Percentiles rank a stretch among this genome's conserved stretches.
phyloP scores from a whole-genome alignment of 2,888 invertebrate genomes.

The Ptychoptera contaminata region DNA sequence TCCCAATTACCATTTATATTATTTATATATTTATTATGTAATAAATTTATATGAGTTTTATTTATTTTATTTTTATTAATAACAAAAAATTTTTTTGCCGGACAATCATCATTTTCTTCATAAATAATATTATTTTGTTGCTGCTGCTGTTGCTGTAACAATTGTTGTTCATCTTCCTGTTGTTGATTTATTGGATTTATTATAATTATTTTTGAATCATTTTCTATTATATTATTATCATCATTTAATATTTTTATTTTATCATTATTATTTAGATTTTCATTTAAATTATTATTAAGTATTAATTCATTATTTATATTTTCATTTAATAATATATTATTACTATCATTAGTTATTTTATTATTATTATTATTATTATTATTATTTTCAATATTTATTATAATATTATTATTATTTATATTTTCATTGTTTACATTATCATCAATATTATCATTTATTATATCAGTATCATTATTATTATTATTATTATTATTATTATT shows the following conservation, averaged over 20 bases:
- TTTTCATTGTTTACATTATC: not conserved
- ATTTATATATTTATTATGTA: constrained; percentile 38
- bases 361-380: not conserved
- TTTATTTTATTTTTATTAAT: constrained; percentile 25
- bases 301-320: not conserved
- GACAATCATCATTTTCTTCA: constrained; percentile 21
- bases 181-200: not conserved
- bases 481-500: not conserved
- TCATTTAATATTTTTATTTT: too few species aligned
- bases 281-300: not conserved
- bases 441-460: not conserved
- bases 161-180: not conserved
- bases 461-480: not conserved
- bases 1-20: constrained; percentile 44
- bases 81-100: constrained; percentile 22
- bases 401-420: not conserved
- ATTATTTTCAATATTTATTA: constrained; percentile 1
- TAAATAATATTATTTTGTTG: not conserved
- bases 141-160: not conserved
- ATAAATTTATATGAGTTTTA: constrained; percentile 35
- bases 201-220: not conserved
- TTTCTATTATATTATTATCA: too few species aligned
- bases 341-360: not conserved
- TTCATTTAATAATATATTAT: not conserved
- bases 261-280: not conserved